Conservation (phyloP, 2,888 invertebrate species). For the Acheta domesticus region DNA sequence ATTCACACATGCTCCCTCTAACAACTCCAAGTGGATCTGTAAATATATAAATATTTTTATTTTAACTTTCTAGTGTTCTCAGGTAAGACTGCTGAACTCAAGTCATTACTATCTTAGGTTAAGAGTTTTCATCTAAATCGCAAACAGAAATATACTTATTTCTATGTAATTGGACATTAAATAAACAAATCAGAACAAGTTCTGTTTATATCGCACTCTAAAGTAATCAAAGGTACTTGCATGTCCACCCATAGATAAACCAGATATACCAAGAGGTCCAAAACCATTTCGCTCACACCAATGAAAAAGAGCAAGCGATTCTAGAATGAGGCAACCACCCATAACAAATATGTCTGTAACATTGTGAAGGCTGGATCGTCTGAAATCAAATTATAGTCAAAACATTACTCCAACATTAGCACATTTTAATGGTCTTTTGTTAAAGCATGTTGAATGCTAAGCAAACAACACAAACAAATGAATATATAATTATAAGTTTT, state of each 20-base stretch:
- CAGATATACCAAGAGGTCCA: conserved; percentile 91
- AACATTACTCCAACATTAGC: background rate
- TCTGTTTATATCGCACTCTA: too few relatives aligned
- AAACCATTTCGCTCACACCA: conserved; percentile 91
- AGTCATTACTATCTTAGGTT: too few relatives aligned
- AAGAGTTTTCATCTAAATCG: too few relatives aligned
- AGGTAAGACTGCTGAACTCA: too few relatives aligned
- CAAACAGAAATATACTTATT: too few relatives aligned
- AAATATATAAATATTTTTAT: too few relatives aligned
- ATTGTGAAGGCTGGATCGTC: conserved; percentile 87
- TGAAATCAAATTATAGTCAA: conserved; percentile 44
- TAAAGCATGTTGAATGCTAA: background rate
- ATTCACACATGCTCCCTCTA: too few relatives aligned
- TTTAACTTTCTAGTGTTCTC: too few relatives aligned
- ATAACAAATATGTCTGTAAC: conserved; percentile 98
- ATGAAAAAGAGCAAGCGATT: conserved; percentile 84
- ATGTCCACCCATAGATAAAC: conserved; percentile 97
- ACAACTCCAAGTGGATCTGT: too few relatives aligned
- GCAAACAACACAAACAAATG: background rate
- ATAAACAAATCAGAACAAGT: too few relatives aligned
- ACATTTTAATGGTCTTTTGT: background rate
- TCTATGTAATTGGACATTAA: too few relatives aligned
- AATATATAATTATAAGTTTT: background rate
- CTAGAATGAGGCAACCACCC: conserved; percentile 94
- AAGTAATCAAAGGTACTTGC: conserved; percentile 56